Evolutionary conservation across 2,888 invertebrate genomes (phyloP).

Genomic region (Luffia ferchaultella): DNA sequence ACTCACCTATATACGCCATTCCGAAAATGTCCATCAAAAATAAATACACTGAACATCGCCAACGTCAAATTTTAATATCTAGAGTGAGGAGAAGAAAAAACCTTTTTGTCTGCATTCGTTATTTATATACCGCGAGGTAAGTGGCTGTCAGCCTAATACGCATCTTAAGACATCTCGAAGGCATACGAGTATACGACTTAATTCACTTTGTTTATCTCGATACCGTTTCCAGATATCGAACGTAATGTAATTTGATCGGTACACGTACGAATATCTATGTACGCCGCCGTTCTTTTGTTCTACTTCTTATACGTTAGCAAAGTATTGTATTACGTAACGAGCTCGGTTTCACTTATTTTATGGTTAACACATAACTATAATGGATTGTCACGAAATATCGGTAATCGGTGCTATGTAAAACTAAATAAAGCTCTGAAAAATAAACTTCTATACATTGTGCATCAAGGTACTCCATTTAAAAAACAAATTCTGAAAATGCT

Average conservation of each 20-base stretch:
- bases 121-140: background rate
- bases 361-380: too few relatives aligned
- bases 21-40: too few relatives aligned
- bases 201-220: background rate
- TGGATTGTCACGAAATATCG: too few relatives aligned
- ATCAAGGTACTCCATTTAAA: too few relatives aligned
- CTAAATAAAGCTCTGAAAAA: too few relatives aligned
- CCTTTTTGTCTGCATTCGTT: background rate
- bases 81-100: background rate
- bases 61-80: too few relatives aligned
- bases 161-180: background rate
- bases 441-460: too few relatives aligned
- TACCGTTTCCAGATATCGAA: background rate
- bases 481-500: too few relatives aligned
- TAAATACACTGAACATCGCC: too few relatives aligned
- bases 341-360: background rate
- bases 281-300: background rate
- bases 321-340: background rate
- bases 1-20: too few relatives aligned
- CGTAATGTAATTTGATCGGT: background rate
- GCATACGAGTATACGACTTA: background rate
- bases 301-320: background rate
- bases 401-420: too few relatives aligned
- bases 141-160: background rate
- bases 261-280: background rate